Conservation (phyloP, 2,113 vertebrate species). For the Brachirus orientalis region DNA sequence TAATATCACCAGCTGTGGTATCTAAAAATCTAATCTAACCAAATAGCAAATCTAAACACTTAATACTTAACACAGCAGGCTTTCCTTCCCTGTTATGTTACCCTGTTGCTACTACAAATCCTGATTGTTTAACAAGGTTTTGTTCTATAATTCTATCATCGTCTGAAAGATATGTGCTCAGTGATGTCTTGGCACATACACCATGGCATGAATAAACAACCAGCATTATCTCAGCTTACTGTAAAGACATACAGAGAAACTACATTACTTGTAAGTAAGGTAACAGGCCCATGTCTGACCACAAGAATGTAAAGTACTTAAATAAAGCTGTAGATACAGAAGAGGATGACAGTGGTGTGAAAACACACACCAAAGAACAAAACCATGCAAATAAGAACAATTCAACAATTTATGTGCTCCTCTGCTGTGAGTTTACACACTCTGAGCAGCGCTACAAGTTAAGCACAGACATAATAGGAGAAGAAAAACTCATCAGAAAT, state of each 20-base stretch:
- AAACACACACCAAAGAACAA: neutral
- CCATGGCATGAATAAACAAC: constrained; percentile 19
- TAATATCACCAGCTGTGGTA: neutral
- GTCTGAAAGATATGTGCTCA: neutral
- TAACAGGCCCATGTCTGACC: neutral
- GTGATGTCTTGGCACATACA: neutral
- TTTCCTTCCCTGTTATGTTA: neutral
- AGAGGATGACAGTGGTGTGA: neutral
- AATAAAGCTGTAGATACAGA: neutral
- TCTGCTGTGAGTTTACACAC: neutral
- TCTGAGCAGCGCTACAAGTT: neutral
- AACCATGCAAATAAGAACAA: neutral
- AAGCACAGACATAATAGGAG: neutral
- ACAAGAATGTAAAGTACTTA: neutral
- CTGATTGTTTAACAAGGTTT: constrained; percentile 12
- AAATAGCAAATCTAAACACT: neutral
- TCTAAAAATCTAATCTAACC: neutral
- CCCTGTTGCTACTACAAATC: constrained; percentile 5
- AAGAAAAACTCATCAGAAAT: too few relatives aligned
- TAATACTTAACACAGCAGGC: neutral
- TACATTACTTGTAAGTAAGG: neutral
- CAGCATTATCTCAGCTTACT: constrained; percentile 11
- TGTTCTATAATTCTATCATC: constrained; percentile 15
- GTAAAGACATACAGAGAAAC: neutral
- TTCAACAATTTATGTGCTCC: neutral